phyloP scores from a whole-genome alignment of 2,797 vertebrate species.

The Balearica regulorum region DNA sequence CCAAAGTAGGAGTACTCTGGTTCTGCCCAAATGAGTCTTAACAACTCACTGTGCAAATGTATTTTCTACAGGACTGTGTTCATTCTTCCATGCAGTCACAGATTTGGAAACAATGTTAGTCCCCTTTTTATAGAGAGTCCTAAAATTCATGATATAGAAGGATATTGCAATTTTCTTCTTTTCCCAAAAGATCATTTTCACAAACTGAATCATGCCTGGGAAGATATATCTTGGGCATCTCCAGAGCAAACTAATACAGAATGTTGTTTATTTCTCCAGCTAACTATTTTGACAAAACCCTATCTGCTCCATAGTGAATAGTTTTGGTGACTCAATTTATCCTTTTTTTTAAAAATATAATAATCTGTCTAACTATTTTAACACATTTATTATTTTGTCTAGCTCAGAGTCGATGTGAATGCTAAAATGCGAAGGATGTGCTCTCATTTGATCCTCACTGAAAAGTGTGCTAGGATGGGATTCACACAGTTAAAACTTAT shows the following conservation, averaged over 20 bases:
- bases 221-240: neutral
- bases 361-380: neutral
- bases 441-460: neutral
- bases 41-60: neutral
- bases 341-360: neutral
- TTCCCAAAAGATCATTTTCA: neutral
- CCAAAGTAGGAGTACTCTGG: neutral
- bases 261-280: neutral
- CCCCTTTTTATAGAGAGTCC: neutral
- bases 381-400: neutral
- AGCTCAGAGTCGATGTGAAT: neutral
- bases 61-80: neutral
- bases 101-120: neutral
- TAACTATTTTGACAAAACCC: neutral
- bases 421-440: neutral
- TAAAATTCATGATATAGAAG: neutral
- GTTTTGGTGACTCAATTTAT: neutral
- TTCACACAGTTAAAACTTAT: neutral
- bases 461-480: neutral
- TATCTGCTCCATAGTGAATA: neutral
- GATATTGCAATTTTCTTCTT: neutral
- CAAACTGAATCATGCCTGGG: neutral
- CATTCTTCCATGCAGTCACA: neutral
- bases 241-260: neutral
- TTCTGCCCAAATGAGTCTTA: neutral